Evolutionary conservation across 1,140 invertebrate genomes (phyloP).

Genomic region (Plodia interpunctella): DNA sequence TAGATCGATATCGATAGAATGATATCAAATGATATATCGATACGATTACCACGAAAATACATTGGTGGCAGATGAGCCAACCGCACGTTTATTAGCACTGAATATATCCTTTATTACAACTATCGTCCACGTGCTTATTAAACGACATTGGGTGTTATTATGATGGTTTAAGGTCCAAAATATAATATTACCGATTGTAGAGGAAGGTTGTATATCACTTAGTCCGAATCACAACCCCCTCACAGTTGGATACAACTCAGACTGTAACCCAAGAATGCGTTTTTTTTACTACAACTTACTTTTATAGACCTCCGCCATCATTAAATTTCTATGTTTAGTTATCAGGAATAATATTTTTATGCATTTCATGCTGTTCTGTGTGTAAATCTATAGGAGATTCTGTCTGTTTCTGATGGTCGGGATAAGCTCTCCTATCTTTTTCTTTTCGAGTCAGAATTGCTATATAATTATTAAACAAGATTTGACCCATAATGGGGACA

Average conservation of each 20-base stretch:
- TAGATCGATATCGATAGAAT: slow-evolving; percentile 37
- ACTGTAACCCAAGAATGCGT: slow-evolving; percentile 46
- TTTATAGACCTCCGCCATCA: slow-evolving; percentile 55
- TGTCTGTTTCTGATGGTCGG: too few species aligned
- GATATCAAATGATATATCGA: slow-evolving; percentile 39
- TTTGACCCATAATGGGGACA: too few species aligned
- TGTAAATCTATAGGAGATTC: too few species aligned
- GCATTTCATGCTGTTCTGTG: too few species aligned
- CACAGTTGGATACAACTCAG: slow-evolving; percentile 44
- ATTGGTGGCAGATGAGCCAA: slow-evolving; percentile 48
- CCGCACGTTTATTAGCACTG: slow-evolving; percentile 25
- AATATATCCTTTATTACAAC: slow-evolving; percentile 31
- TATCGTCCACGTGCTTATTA: neutral
- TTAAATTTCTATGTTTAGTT: slow-evolving; percentile 53
- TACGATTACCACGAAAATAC: slow-evolving; percentile 43
- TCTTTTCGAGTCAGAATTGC: too few species aligned
- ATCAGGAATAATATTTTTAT: too few species aligned
- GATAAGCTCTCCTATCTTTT: too few species aligned
- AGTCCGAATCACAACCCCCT: slow-evolving; percentile 37
- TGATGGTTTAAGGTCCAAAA: neutral
- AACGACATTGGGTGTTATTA: neutral
- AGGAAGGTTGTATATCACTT: slow-evolving; percentile 36
- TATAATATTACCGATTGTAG: neutral
- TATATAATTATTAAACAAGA: too few species aligned
- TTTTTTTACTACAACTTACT: slow-evolving; percentile 56